Conservation (phyloP, 2,113 vertebrate genomes). For the Gopherus evgoodei region DNA sequence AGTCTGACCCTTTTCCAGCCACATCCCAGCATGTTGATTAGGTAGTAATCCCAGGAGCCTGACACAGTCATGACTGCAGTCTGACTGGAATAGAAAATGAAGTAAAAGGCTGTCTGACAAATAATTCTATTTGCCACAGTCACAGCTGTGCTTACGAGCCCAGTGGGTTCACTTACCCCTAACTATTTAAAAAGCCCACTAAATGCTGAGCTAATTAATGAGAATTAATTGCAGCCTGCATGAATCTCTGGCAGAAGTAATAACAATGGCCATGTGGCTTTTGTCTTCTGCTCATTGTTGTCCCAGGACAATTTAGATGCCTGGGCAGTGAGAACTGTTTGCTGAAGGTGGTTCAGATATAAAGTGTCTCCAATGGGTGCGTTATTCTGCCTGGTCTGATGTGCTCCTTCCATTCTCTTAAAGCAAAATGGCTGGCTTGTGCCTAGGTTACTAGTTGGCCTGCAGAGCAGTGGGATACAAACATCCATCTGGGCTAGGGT, state of each 20-base stretch:
- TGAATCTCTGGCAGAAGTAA: neutral
- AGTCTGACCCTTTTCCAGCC: neutral
- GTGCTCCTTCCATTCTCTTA: neutral
- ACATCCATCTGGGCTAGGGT: neutral
- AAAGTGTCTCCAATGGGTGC: neutral
- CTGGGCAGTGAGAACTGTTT: neutral
- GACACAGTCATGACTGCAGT: neutral
- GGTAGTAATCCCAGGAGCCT: neutral
- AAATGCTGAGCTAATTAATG: neutral
- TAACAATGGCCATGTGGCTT: neutral
- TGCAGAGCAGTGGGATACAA: neutral
- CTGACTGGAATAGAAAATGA: constrained; percentile 11
- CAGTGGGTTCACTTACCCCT: neutral
- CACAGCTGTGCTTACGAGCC: neutral
- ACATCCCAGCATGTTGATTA: constrained; percentile 5
- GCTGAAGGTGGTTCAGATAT: neutral
- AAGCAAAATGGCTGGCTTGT: neutral
- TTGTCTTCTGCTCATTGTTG: neutral
- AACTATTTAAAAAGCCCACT: neutral
- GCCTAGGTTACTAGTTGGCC: neutral
- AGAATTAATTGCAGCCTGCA: neutral
- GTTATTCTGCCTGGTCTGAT: neutral
- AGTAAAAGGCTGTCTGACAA: neutral
- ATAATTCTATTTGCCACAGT: neutral
- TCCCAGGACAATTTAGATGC: neutral